These are phyloP conservation scores for Ceuthmochares aereus DNA, from an alignment of 2,113 vertebrate genomes.

Conservation along the genomic window DNA sequence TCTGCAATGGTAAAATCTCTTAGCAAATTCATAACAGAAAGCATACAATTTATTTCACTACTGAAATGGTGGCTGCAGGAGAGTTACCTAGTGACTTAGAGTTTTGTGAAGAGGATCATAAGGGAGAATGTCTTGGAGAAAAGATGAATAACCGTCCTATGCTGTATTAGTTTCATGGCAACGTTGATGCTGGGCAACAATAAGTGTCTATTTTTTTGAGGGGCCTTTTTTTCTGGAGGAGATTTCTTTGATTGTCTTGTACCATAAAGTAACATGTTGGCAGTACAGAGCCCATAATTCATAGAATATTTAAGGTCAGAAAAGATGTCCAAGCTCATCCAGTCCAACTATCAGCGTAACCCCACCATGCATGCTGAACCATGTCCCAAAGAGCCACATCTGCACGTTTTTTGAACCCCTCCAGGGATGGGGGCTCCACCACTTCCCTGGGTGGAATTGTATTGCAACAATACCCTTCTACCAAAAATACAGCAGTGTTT, in stretches of 20 bases:
- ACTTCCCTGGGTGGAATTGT: no score
- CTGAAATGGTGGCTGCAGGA: background rate
- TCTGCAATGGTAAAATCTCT: background rate
- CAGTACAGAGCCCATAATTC: background rate
- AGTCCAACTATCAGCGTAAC: no score
- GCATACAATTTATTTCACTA: background rate
- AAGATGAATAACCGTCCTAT: background rate
- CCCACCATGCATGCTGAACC: no score
- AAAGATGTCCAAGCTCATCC: no score
- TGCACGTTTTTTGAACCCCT: no score
- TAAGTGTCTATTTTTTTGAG: background rate
- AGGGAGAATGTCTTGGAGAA: background rate
- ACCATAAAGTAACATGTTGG: background rate
- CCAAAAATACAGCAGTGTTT: background rate
- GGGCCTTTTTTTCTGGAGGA: background rate
- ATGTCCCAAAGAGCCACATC: no score
- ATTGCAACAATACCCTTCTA: background rate
- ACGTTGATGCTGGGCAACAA: background rate
- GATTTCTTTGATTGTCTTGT: background rate
- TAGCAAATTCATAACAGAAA: background rate
- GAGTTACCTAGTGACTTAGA: background rate
- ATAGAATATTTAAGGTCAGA: no score
- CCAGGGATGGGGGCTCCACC: no score
- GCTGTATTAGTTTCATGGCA: accelerated
- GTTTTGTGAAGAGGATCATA: background rate